Percentiles rank a stretch among this genome's conserved stretches.
phyloP scores from a whole-genome alignment of 2,113 vertebrate genomes.

The Seriola dumerili region DNA sequence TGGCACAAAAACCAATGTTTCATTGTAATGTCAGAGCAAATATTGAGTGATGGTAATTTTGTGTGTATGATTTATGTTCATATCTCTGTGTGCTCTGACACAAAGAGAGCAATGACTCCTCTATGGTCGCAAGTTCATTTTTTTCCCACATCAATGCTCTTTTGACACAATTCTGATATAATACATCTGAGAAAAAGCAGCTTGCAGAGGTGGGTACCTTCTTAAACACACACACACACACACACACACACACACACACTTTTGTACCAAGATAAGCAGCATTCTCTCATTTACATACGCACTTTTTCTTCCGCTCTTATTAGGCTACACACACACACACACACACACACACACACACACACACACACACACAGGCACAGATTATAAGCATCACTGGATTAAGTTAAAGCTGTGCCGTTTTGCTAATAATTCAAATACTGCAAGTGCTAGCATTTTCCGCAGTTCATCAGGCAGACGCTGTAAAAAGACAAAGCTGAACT shows the following conservation, averaged over 20 bases:
- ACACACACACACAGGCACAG: slow-evolving; percentile 39
- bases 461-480: slow-evolving; percentile 67
- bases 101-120: slow-evolving; percentile 30
- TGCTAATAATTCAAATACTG: slow-evolving; percentile 76
- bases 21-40: slow-evolving; percentile 32
- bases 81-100: slow-evolving; percentile 24
- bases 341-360: slow-evolving; percentile 22
- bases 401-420: slow-evolving; percentile 66
- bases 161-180: slow-evolving; percentile 28
- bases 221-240: slow-evolving; percentile 10
- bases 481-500: slow-evolving; percentile 75
- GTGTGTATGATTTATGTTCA: slow-evolving; percentile 44
- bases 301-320: slow-evolving; percentile 50
- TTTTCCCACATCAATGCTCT: slow-evolving; percentile 29
- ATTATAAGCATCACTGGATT: slow-evolving; percentile 70
- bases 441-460: slow-evolving; percentile 66
- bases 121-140: neutral
- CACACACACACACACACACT: slow-evolving; percentile 17
- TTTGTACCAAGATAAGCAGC: slow-evolving; percentile 48
- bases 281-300: slow-evolving; percentile 54
- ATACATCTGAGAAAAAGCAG: slow-evolving; percentile 30
- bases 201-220: slow-evolving; percentile 44
- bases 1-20: slow-evolving; percentile 32
- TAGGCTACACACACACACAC: slow-evolving; percentile 32
- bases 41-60: slow-evolving; percentile 35